Base-by-base conservation (phyloP, 2,113 vertebrate species). In the Agapornis roseicollis region DNA sequence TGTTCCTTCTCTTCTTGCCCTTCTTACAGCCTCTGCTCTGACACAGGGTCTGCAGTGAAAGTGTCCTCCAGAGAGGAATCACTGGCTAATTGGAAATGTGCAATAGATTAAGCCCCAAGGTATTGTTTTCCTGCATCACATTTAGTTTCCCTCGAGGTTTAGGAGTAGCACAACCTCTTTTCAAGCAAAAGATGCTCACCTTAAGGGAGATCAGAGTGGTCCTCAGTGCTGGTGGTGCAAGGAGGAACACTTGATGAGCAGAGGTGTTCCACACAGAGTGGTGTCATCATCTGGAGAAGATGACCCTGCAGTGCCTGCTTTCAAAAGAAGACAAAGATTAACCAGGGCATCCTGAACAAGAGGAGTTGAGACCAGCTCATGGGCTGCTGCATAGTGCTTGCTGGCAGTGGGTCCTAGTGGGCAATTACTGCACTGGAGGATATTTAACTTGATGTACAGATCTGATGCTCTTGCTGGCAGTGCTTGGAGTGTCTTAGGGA, bases 341-440 rank as follows among this genome's bases (percentile, higher is more conserved):
- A 35, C 14, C 44, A 52, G 22, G 18, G 27, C 31, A n/a, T 52
- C 53, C 41, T 78, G 89, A 55, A 10, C 10, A 50, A 79, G 33
- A 31, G 31, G 22, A 23, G 68, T 6, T 24, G 39, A 77, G 35
- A 60, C 31, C 33, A 65, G 68, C 58, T 41, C 4, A 4, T 28
- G 65, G 65, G 42, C 41, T 70, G 6, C 33, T 47, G 37, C 47
- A 31, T 37, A 19, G 27, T 2, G 2, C n/a, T 65, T 0, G 0
- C 41, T 61, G 37, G 71, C 58, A 69, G 49, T 42, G 47, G 47
- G 35, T 74, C 0, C 22, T 55, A 3, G 18, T 7, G 29, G 24
- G n/a, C 10, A 44, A 19, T 17, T 64, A 37, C 23, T 68, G 61
- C 31, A 3, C 25, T 76, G 52, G 39, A 20, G 25, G 33, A 74